Conservation (phyloP, 2,888 invertebrate genomes). For the Pantelozetes paolii region DNA sequence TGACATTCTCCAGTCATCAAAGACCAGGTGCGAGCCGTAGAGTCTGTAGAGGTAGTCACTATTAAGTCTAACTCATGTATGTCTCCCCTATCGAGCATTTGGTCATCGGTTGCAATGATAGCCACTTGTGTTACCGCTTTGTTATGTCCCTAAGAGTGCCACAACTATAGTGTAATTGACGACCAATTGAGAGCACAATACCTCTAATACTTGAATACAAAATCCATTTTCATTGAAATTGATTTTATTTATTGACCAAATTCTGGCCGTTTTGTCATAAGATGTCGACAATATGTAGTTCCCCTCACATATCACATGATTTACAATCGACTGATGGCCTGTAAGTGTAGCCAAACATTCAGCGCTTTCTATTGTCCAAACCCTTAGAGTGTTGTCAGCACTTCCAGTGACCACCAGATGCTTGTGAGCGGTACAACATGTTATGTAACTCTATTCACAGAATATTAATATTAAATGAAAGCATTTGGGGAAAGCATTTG, state of each 20-base stretch:
- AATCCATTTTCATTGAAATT: slow-evolving; percentile 50
- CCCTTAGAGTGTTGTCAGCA: slow-evolving; percentile 56
- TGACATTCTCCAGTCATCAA: slow-evolving; percentile 54
- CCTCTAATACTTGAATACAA: slow-evolving; percentile 48
- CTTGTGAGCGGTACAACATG: slow-evolving; percentile 55
- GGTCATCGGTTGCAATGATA: slow-evolving; percentile 53
- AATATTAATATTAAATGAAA: too few relatives aligned
- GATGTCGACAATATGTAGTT: slow-evolving; percentile 51
- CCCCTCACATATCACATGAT: slow-evolving; percentile 55
- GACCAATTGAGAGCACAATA: slow-evolving; percentile 39
- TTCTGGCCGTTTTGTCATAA: slow-evolving; percentile 51
- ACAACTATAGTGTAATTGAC: background rate
- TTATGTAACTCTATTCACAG: slow-evolving; percentile 55
- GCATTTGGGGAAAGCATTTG: too few relatives aligned
- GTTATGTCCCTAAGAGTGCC: slow-evolving; percentile 53
- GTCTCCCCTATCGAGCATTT: slow-evolving; percentile 42
- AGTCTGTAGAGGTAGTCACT: slow-evolving; percentile 56
- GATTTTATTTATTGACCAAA: slow-evolving; percentile 53
- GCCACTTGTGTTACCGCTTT: slow-evolving; percentile 56
- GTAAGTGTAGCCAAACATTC: slow-evolving; percentile 54
- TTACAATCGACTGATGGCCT: slow-evolving; percentile 55
- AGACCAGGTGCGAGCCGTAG: slow-evolving; percentile 56
- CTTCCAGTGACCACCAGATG: slow-evolving; percentile 56
- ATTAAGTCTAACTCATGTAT: slow-evolving; percentile 51
- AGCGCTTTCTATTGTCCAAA: slow-evolving; percentile 57